A percentile compares a stretch with the other conserved stretches of the same genome.
phyloP scores from a whole-genome alignment of 35 echinoderm and acorn worm genomes.

The Patiria miniata region DNA sequence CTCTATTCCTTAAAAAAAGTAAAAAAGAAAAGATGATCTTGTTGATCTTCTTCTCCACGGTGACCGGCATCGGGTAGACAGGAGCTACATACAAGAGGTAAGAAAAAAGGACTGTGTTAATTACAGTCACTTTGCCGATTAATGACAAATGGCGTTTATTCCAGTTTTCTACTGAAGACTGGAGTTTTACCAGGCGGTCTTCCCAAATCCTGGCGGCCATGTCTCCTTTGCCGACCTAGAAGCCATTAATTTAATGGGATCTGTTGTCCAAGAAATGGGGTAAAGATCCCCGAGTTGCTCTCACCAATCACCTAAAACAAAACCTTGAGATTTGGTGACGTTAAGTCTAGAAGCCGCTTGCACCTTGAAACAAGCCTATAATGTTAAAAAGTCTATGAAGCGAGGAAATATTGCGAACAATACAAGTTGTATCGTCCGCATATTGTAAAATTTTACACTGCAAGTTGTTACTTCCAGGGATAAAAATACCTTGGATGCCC shows the following conservation, averaged over 20 bases:
- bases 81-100: not conserved
- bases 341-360: too few relatives aligned
- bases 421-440: not conserved
- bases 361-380: not conserved
- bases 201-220: not conserved
- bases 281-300: not conserved
- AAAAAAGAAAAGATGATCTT: not conserved
- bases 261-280: not conserved
- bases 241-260: not conserved
- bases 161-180: not conserved
- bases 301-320: not conserved
- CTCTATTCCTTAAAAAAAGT: not conserved
- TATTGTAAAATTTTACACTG: not conserved
- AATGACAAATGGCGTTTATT: not conserved
- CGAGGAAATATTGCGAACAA: not conserved
- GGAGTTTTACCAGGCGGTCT: not conserved
- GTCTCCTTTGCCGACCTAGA: not conserved
- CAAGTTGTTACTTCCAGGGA: not conserved
- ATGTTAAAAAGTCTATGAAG: not conserved
- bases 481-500: not conserved
- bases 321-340: not conserved
- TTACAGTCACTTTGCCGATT: too few relatives aligned
- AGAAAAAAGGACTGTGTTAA: not conserved
- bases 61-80: not conserved
- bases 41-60: not conserved